Evolutionary conservation across 2,888 invertebrate genomes (phyloP).

Genomic region (Metopia argyrocephala): DNA sequence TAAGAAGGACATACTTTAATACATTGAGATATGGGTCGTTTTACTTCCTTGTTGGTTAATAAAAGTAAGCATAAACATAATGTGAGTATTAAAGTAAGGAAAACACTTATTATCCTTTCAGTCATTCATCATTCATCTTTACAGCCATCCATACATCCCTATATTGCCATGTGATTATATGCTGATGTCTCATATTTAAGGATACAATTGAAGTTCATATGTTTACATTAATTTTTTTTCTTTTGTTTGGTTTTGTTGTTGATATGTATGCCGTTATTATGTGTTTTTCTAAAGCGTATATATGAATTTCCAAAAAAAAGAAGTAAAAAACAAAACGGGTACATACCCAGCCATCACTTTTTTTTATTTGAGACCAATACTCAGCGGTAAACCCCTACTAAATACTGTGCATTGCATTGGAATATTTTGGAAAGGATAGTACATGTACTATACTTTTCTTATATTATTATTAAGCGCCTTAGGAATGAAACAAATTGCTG

Average conservation of each 20-base stretch:
- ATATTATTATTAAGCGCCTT: too few species aligned
- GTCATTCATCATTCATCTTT: background rate
- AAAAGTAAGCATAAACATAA: slow-evolving; percentile 42
- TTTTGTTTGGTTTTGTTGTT: background rate
- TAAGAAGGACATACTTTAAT: slow-evolving; percentile 3
- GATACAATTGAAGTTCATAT: slow-evolving; percentile 58
- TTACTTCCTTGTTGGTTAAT: slow-evolving; percentile 57
- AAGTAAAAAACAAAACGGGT: too few species aligned
- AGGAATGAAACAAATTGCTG: too few species aligned
- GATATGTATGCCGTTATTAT: too few species aligned
- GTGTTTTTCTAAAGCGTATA: too few species aligned
- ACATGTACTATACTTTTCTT: too few species aligned
- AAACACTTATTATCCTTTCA: background rate
- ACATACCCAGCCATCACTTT: too few species aligned
- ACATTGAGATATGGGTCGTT: slow-evolving; percentile 57
- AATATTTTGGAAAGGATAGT: too few species aligned
- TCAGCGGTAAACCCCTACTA: too few species aligned
- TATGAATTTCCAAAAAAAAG: too few species aligned
- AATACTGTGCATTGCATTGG: too few species aligned
- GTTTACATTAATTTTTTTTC: slow-evolving; percentile 53
- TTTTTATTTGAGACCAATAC: too few species aligned
- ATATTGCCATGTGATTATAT: slow-evolving; percentile 1
- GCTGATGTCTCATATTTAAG: slow-evolving; percentile 17
- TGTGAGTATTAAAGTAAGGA: background rate
- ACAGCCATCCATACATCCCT: background rate